These are phyloP conservation scores for Sipha flava DNA, from an alignment of 1,140 invertebrate genomes.

Conservation along the genomic window DNA sequence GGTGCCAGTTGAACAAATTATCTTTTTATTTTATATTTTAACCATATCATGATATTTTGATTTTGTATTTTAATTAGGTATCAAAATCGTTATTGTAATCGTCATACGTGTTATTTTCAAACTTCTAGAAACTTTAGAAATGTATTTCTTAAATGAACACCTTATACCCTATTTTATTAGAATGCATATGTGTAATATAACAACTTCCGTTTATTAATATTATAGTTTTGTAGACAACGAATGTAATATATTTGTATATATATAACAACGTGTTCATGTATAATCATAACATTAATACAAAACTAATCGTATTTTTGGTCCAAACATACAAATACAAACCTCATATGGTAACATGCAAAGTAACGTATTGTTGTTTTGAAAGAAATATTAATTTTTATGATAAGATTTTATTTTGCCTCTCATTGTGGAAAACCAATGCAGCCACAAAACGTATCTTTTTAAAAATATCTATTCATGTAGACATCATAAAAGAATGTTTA, in stretches of 20 bases:
- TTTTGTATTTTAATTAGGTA: too few species aligned
- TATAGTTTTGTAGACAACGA: background rate
- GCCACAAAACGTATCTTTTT: background rate
- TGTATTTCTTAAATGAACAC: too few species aligned
- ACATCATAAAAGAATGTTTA: background rate
- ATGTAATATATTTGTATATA: background rate
- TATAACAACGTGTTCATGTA: background rate
- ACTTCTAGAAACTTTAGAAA: too few species aligned
- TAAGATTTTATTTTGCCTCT: background rate
- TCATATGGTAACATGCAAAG: background rate
- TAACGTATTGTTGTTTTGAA: background rate
- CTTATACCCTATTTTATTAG: too few species aligned
- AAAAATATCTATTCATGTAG: background rate
- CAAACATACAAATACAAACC: background rate
- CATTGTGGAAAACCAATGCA: background rate
- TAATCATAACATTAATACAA: background rate
- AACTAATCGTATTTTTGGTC: background rate
- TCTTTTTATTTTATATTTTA: too few species aligned
- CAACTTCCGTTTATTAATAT: too few species aligned
- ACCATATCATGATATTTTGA: too few species aligned
- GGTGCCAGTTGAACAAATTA: too few species aligned
- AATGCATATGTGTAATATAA: too few species aligned
- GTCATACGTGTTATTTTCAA: too few species aligned
- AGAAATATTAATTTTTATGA: slow-evolving; percentile 5
- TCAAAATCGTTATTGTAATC: too few species aligned